phyloP scores from a whole-genome alignment of 2,888 invertebrate species.

The Campoletis raptor region DNA sequence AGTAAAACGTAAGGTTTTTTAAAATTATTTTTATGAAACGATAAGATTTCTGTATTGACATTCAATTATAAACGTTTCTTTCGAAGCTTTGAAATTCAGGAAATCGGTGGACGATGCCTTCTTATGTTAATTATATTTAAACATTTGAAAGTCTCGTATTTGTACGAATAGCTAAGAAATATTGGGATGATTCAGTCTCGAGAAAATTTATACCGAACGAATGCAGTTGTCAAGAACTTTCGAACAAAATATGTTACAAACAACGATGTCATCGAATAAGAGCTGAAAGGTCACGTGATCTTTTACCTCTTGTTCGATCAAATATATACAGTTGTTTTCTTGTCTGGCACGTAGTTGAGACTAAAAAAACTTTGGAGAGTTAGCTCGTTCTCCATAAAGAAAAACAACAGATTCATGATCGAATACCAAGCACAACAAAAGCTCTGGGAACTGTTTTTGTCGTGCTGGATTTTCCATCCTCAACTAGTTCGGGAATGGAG shows the following conservation, averaged over 20 bases:
- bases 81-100: not conserved
- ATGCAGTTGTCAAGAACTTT: not conserved
- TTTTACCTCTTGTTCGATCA: not conserved
- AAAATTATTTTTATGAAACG: not conserved
- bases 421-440: conserved; percentile 4
- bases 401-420: conserved; percentile 7
- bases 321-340: not conserved
- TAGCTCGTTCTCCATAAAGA: not conserved
- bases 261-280: not conserved
- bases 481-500: conserved; percentile 17
- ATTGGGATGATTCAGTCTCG: not conserved
- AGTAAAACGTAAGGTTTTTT: not conserved
- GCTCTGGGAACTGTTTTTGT: conserved; percentile 13
- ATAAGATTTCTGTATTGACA: not conserved
- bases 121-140: not conserved
- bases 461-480: conserved; percentile 11
- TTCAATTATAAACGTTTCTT: not conserved
- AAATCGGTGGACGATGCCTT: not conserved
- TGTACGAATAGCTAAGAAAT: not conserved
- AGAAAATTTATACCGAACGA: not conserved
- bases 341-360: not conserved
- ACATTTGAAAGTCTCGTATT: not conserved
- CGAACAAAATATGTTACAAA: not conserved
- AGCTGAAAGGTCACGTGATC: not conserved
- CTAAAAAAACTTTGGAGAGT: not conserved